Percentiles rank a stretch among this genome's conserved stretches.
phyloP scores from a whole-genome alignment of 2,888 invertebrate genomes.

The Unio delphinus region DNA sequence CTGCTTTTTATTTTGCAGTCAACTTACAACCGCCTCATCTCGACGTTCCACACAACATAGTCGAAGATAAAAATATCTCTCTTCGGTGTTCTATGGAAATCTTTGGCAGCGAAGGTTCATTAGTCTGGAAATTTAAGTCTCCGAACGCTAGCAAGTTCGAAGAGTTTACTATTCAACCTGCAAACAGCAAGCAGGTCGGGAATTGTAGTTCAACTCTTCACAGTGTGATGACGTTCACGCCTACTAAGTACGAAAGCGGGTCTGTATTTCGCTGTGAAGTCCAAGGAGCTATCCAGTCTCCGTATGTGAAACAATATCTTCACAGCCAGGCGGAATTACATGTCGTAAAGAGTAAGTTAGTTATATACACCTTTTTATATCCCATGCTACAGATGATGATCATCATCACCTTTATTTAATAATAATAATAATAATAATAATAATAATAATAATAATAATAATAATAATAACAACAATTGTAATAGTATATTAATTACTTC shows the following conservation, averaged over 20 bases:
- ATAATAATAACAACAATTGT: too few species aligned
- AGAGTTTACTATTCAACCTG: constrained; percentile 36
- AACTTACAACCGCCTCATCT: constrained; percentile 29
- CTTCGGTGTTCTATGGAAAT: constrained; percentile 33
- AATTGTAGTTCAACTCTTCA: constrained; percentile 30
- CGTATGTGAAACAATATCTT: too few species aligned
- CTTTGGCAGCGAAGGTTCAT: constrained; percentile 21
- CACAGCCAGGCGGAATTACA: too few species aligned
- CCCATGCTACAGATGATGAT: too few species aligned
- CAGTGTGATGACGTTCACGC: constrained; percentile 32
- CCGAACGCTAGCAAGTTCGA: constrained; percentile 12
- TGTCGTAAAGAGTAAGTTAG: too few species aligned
- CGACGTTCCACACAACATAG: constrained; percentile 30
- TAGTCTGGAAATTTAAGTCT: constrained; percentile 34
- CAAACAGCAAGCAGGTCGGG: constrained; percentile 12
- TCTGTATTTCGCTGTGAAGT: constrained; percentile 40
- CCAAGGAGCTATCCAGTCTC: neutral
- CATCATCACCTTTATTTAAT: too few species aligned
- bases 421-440: too few species aligned
- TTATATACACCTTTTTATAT: too few species aligned
- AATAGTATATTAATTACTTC: too few species aligned
- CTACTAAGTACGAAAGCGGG: constrained; percentile 38
- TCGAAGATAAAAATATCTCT: constrained; percentile 26
- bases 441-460: too few species aligned
- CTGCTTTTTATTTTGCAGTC: constrained; percentile 22